phyloP scores from a whole-genome alignment of 2,113 vertebrate species.

The Lasiurus borealis region DNA sequence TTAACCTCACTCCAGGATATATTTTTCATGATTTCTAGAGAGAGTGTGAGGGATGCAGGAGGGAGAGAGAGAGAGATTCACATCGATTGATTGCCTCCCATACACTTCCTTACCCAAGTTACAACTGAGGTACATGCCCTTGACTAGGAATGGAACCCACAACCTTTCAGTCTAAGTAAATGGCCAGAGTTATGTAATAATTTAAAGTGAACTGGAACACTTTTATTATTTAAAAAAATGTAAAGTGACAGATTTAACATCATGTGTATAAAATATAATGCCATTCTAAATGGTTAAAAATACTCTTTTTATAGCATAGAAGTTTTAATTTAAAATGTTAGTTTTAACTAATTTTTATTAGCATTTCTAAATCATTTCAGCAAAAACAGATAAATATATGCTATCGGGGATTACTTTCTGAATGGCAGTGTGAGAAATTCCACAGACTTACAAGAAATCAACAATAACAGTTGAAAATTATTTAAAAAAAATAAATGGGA shows the following conservation, averaged over 20 bases:
- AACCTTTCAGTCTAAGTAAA: too few species aligned
- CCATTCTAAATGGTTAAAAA: background rate
- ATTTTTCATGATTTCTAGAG: too few species aligned
- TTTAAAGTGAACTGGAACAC: constrained; percentile 33
- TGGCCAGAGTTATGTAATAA: background rate
- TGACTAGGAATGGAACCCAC: too few species aligned
- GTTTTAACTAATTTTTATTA: background rate
- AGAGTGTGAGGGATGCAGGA: too few species aligned
- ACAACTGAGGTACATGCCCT: too few species aligned
- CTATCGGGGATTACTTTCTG: background rate
- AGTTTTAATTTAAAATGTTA: background rate
- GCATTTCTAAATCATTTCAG: background rate
- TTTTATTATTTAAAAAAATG: constrained; percentile 46
- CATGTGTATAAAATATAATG: background rate
- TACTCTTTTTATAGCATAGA: background rate
- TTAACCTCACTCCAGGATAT: too few species aligned
- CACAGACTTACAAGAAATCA: background rate
- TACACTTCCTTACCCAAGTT: too few species aligned
- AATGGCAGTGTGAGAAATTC: background rate
- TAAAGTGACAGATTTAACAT: background rate
- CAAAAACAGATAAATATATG: background rate
- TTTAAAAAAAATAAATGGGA: background rate
- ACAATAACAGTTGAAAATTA: background rate
- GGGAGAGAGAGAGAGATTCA: too few species aligned
- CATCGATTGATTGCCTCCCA: too few species aligned